Evolutionary conservation across 92 coral and sea anemone species (phyloP).

Genomic region (Epizoanthus ramosus): DNA sequence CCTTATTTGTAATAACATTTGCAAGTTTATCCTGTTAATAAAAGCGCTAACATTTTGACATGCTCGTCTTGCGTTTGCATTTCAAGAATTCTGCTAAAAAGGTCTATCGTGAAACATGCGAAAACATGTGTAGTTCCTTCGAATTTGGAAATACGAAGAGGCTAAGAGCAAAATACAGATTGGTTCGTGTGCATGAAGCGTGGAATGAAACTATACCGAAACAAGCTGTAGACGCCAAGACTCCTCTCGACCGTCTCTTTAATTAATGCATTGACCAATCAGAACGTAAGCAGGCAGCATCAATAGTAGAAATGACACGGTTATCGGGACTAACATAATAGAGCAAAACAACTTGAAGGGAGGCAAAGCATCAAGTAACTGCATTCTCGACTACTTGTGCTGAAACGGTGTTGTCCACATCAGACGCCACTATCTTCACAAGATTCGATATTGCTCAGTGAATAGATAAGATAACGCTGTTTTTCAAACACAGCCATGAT

Average conservation of each 20-base stretch:
- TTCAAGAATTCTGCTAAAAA: background rate
- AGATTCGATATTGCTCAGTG: background rate
- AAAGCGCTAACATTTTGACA: slow-evolving; percentile 42
- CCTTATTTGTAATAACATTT: slow-evolving; percentile 46
- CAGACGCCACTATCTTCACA: background rate
- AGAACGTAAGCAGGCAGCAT: slow-evolving; percentile 9
- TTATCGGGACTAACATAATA: slow-evolving; percentile 29
- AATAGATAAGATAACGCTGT: slow-evolving; percentile 24
- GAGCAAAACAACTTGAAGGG: slow-evolving; percentile 24
- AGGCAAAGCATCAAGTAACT: slow-evolving; percentile 1
- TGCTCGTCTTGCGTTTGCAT: background rate
- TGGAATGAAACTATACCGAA: slow-evolving; percentile 37
- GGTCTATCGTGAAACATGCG: background rate
- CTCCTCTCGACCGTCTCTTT: slow-evolving; percentile 36
- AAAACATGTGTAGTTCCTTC: background rate
- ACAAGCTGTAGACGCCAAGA: slow-evolving; percentile 24
- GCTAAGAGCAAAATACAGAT: slow-evolving; percentile 25
- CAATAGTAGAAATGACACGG: slow-evolving; percentile 30
- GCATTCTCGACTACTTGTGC: slow-evolving; percentile 14
- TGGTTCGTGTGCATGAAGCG: slow-evolving; percentile 38
- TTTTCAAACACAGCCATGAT: slow-evolving; percentile 5
- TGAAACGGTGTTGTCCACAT: background rate
- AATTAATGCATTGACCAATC: slow-evolving; percentile 43
- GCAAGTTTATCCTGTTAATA: slow-evolving; percentile 47
- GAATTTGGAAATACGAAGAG: background rate